Conservation (phyloP, 2,113 vertebrate species). For the Chlorocebus sabaeus region DNA sequence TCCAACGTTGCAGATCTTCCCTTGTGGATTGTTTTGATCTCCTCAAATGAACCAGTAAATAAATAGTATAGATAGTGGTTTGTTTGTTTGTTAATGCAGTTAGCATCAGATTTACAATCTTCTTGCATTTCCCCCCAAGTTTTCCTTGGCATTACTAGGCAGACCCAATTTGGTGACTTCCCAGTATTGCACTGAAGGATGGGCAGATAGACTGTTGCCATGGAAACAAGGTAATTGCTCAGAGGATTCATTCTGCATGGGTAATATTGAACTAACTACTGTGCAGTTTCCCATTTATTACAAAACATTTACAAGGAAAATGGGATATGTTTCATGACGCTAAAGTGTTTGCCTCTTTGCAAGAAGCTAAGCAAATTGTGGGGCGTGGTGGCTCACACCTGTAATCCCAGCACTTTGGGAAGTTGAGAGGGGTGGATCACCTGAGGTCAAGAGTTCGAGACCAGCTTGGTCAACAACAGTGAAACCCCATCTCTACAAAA, state of each 20-base stretch:
- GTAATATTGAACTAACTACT: slow-evolving; percentile 58
- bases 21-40: not conserved
- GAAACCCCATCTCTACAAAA: too few species aligned
- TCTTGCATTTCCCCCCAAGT: not conserved
- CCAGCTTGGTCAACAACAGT: too few species aligned
- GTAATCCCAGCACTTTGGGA: too few species aligned
- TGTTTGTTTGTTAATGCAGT: slow-evolving; percentile 15
- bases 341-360: slow-evolving; percentile 38
- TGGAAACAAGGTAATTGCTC: slow-evolving; percentile 71
- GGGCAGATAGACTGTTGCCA: slow-evolving; percentile 54
- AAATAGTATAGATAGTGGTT: slow-evolving; percentile 26
- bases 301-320: slow-evolving; percentile 68
- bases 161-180: slow-evolving; percentile 42
- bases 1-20: not conserved
- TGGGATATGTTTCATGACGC: slow-evolving; percentile 37
- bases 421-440: too few species aligned
- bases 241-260: slow-evolving; percentile 54
- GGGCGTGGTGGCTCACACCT: too few species aligned
- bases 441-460: too few species aligned
- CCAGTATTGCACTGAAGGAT: slow-evolving; percentile 9
- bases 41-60: slow-evolving; percentile 19
- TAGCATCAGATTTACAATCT: not conserved
- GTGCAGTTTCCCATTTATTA: slow-evolving; percentile 63
- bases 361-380: slow-evolving; percentile 21
- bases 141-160: slow-evolving; percentile 37